Evolutionary conservation across 53 echinoderm and acorn worm genomes (phyloP), one percentile per base, ranked within the genome.

Genomic region (Apostichopus leukothele): DNA sequence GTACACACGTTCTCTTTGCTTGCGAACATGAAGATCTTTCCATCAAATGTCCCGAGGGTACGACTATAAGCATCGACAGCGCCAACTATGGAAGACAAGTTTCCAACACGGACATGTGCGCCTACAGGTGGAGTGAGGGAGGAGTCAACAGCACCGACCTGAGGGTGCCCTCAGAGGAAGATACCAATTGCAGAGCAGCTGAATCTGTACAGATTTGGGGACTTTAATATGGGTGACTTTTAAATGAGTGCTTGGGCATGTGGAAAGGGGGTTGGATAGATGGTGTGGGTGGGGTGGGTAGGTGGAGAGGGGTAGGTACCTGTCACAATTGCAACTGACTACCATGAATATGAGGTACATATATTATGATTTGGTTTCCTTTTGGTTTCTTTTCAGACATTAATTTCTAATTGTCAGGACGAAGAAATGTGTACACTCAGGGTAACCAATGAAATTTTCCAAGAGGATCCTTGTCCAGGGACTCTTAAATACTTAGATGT

Each of bases 401-500:
- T 93, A 74, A 75, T 93, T 54, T 84, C 91, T 27, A 60, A 88
- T 90, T 95, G 95, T 85, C 89, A 93, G 54, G 88, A 90, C 73
- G 90, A 88, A 71, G 86, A 80, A 27, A 85, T 67, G 23, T 95
- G 95, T 79, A 92, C 91, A 89, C 83, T 95, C 55, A 87, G 89
- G 51, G 95, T 95, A 51, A 85, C 90, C 18, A 92, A 90, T 79
- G 90, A 93, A 52, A 74, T 93, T 52, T 99, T 99, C 88, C 93
- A 91, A 87, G 91, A 75, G 75, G 96, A 99, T 86, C 96, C 99
- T 0, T 99, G 99, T 90, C 99, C 99, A 1, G 90, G 86, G 20
- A 95, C 96, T 14, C 86, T 89, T 89, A 99, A 99, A 90, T 99
- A 99, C 84, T 91, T 96, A 89, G 99, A 96, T 92, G 96, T 99